These are phyloP conservation scores for Cuculus canorus DNA, from an alignment of 2,797 vertebrate species.

Conservation along the genomic window DNA sequence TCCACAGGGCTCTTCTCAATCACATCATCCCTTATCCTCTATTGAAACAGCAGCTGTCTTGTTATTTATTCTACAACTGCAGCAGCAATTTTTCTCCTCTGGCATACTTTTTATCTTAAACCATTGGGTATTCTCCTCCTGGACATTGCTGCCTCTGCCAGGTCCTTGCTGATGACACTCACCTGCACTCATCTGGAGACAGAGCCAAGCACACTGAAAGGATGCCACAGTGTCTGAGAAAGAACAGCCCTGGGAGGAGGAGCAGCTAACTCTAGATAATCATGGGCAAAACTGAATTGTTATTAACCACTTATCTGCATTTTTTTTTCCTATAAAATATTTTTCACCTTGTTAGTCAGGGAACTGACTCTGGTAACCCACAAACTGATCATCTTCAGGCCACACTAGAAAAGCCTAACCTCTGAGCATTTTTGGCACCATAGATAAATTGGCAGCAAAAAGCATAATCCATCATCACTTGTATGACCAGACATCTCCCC, in stretches of 20 bases:
- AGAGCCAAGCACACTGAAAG: not conserved
- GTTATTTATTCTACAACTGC: conserved; percentile 33
- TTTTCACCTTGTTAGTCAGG: not conserved
- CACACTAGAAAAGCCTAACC: not conserved
- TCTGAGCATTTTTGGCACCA: not conserved
- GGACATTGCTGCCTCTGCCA: not conserved
- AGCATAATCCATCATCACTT: not conserved
- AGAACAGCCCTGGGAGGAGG: not conserved
- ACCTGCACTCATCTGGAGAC: not conserved
- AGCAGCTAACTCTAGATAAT: not conserved
- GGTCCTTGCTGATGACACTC: not conserved
- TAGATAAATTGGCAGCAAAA: not conserved
- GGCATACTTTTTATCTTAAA: not conserved
- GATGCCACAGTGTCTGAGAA: not conserved
- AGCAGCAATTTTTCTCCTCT: not conserved
- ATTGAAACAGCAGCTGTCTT: not conserved
- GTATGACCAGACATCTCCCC: not conserved
- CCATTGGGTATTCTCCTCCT: not conserved
- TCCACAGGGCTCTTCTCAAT: too few species aligned
- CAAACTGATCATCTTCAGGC: not conserved
- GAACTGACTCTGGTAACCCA: not conserved
- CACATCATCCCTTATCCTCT: too few species aligned
- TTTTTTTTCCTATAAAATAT: not conserved
- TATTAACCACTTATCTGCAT: not conserved
- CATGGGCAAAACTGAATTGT: not conserved